phyloP scores from a whole-genome alignment of 2,888 invertebrate species.

The Stenoptilia bipunctidactyla region DNA sequence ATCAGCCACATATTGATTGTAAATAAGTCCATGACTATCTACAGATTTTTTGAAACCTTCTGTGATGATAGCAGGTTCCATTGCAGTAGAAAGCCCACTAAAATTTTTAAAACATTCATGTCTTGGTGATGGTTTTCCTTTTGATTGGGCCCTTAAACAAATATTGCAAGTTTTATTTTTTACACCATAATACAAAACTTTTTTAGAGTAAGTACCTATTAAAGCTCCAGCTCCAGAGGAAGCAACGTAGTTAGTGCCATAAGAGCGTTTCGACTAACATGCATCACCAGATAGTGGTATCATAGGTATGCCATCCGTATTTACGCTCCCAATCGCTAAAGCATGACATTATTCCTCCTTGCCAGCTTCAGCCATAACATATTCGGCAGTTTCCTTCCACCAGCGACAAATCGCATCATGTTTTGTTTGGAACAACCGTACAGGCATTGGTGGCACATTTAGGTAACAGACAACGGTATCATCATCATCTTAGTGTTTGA shows the following conservation, averaged over 20 bases:
- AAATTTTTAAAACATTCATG: neutral
- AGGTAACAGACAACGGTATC: too few species aligned
- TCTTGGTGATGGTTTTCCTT: neutral
- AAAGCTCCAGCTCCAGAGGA: neutral
- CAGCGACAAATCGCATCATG: too few species aligned
- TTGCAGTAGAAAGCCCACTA: neutral
- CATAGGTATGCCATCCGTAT: too few species aligned
- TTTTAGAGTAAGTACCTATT: neutral
- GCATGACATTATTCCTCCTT: too few species aligned
- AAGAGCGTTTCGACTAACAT: too few species aligned
- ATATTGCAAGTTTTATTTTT: neutral
- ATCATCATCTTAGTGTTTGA: too few species aligned
- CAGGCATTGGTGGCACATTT: too few species aligned
- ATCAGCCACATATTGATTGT: slow-evolving; percentile 9
- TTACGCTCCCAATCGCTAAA: too few species aligned
- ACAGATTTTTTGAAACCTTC: slow-evolving; percentile 11
- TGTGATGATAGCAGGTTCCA: slow-evolving; percentile 4
- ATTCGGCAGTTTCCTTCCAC: too few species aligned
- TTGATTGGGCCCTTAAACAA: neutral
- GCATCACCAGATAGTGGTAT: too few species aligned
- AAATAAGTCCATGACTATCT: slow-evolving; percentile 8
- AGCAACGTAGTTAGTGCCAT: neutral
- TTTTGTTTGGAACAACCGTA: too few species aligned
- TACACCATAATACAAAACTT: neutral
- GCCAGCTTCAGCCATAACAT: too few species aligned